Conservation (phyloP, 2,888 invertebrate species). For the Cotesia congregata region DNA sequence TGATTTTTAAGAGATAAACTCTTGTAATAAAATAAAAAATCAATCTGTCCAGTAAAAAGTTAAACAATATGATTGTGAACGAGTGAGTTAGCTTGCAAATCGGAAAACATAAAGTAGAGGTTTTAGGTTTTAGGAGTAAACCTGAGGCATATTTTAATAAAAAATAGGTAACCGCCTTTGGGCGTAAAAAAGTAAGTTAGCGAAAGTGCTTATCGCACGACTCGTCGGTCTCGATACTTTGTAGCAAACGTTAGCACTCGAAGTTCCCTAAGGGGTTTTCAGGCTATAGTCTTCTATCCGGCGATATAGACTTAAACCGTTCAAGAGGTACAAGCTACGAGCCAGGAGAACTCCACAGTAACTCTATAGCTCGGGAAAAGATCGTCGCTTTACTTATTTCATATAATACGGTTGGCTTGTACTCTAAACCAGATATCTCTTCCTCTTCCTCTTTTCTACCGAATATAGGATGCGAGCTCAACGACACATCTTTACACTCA, state of each 20-base stretch:
- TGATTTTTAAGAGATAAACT: no score
- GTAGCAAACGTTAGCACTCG: constrained; percentile 45
- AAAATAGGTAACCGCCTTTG: neutral
- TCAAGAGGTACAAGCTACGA: constrained; percentile 19
- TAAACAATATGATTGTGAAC: neutral
- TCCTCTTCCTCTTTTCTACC: neutral
- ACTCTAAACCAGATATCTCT: constrained; percentile 3
- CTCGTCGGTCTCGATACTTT: constrained; percentile 38
- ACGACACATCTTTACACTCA: neutral
- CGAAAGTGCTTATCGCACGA: constrained; percentile 38
- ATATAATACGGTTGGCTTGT: neutral
- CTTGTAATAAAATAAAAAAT: neutral
- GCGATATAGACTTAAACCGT: constrained; percentile 38
- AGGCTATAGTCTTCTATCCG: constrained; percentile 13
- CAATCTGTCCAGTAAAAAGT: neutral
- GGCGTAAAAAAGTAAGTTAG: constrained; percentile 26
- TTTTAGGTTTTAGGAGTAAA: constrained; percentile 6
- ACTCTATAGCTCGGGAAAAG: neutral
- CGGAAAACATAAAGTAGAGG: neutral
- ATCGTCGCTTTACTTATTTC: neutral
- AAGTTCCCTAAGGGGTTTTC: constrained; percentile 40
- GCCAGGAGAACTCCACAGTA: constrained; percentile 5
- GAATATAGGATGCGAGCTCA: neutral
- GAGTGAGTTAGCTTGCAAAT: neutral
- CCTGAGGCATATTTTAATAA: neutral